Base-by-base conservation (phyloP, 2,797 vertebrate species). In the Rachycentron canadum region DNA sequence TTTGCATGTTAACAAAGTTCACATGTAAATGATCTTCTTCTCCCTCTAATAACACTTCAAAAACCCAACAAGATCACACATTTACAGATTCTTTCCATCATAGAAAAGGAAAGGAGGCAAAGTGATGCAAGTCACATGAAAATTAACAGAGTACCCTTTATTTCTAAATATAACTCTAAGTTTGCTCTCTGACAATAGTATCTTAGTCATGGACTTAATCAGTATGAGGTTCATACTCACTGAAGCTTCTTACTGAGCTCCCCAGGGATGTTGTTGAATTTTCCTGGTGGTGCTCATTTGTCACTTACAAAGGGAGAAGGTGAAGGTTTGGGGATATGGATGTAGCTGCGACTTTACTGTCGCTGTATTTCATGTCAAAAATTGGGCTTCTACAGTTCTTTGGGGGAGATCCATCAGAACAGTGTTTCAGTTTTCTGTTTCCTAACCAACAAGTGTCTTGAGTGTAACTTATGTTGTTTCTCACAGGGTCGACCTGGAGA, bases 401-500 rank as follows among this genome's bases (percentile, higher is more conserved):
- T 47, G 7, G 23, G 59, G 49, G 14, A 7, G 5, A 16, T 28
- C 34, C n/a, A 52, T 55, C 7, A 41, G 26, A 64, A 62, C 12
- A 13, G 8, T 12, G 17, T 60, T 69, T 43, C 32, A 1, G 1
- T 13, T 40, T 40, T 55, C 7, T 32, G 16, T 53, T 19, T 65
- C 0, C 4, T 50, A 16, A 41, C 70, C 19, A 50, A 10, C 23
- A 21, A 13, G 8, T 32, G 4, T 26, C 17, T 59, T 7, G 8
- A 25, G 5, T 57, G 10, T 5, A 62, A 4, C 9, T 8, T 14
- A 19, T 60, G 25, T 78, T 76, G 19, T 83, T 68, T 81, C 4
- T 58, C 28, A 38, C 66, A 98, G 97, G 97, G 97, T 70, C 95
- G 94, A 19, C 89, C 65, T 8, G 97, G 97, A 76, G 92, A 96